Evolutionary conservation across 2,797 vertebrate genomes (phyloP), one percentile per base, ranked within the genome.

Genomic region (Alcedo quadribrachys): DNA sequence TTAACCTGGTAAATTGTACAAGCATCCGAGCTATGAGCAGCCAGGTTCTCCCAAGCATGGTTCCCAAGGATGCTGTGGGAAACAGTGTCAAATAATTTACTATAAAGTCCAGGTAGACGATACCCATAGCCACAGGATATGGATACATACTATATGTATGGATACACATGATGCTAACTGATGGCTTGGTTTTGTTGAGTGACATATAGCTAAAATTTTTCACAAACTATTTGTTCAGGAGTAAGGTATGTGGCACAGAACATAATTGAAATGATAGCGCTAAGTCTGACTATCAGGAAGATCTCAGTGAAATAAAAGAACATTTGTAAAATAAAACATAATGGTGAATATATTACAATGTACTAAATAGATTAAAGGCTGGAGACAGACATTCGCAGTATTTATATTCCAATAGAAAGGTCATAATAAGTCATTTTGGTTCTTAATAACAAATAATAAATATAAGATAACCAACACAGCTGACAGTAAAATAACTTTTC

Each of bases 261-360:
- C 87, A 95, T 91, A 95, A 55, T 18, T 86, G 73, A 95, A 96
- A 95, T 42, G 15, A 89, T 35, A 17, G 13, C 57, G 76, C 94
- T 93, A 95, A 91, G 75, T 95, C 95, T 95, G 85, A 82, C 66
- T 91, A 60, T 58, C 79, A 92, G 86, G 85, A 97, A 88, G 65
- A 94, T 65, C 28, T 73, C n/a, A 81, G 51, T 92, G 92, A 92
- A 86, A 95, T 70, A 93, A 89, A 93, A 96, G 37, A 86, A 87
- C 69, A 87, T 92, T 69, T 51, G 21, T 54, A 50, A 40, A 40
- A 40, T 40, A 40, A 40, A 40, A 15, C 37, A 40, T 40, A 40
- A 40, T 15, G 37, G 37, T 40, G 14, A 40, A 40, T 40, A 40
- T 40, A 40, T 15, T 87, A 74, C 48, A 33, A 4, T 58, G 25